Evolutionary conservation across 2,888 invertebrate species (phyloP).

Genomic region (Acheta domesticus): DNA sequence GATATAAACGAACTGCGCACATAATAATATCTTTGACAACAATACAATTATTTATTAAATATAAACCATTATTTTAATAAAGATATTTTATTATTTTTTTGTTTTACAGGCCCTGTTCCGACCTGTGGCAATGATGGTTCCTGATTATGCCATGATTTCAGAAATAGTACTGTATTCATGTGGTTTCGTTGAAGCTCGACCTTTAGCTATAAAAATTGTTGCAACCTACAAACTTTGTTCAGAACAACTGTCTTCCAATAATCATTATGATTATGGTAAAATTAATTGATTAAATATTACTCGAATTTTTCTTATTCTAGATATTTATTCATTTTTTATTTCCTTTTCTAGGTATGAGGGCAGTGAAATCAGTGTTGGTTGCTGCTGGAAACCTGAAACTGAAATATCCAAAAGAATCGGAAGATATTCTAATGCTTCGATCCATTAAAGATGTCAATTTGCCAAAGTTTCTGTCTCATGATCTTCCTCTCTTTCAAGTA

Average conservation of each 20-base stretch:
- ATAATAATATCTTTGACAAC: too few relatives aligned
- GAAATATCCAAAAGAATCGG: constrained; percentile 81
- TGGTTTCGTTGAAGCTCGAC: constrained; percentile 85
- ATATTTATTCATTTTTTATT: not conserved
- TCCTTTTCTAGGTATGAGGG: constrained; percentile 70
- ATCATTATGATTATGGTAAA: constrained; percentile 90
- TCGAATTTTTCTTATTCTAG: not conserved
- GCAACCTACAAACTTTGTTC: constrained; percentile 91
- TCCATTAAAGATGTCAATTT: constrained; percentile 93
- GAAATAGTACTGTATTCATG: constrained; percentile 92
- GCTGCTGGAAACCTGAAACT: constrained; percentile 89
- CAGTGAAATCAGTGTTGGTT: constrained; percentile 87
- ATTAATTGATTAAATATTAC: not conserved
- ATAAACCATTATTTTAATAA: too few relatives aligned
- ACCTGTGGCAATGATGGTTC: constrained; percentile 97
- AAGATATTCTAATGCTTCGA: constrained; percentile 79
- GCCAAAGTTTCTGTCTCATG: constrained; percentile 87
- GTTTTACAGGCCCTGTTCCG: constrained; percentile 72
- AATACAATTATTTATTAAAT: too few relatives aligned
- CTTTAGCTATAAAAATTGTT: constrained; percentile 88
- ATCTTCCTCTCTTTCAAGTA: constrained; percentile 81
- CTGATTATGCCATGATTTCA: constrained; percentile 91
- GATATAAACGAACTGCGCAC: too few relatives aligned
- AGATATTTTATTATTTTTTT: constrained; percentile 4
- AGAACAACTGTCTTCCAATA: constrained; percentile 88